Evolutionary conservation across 2,888 invertebrate species (phyloP), one percentile per base, ranked within the genome.

Genomic region (Spialia ferax): DNA sequence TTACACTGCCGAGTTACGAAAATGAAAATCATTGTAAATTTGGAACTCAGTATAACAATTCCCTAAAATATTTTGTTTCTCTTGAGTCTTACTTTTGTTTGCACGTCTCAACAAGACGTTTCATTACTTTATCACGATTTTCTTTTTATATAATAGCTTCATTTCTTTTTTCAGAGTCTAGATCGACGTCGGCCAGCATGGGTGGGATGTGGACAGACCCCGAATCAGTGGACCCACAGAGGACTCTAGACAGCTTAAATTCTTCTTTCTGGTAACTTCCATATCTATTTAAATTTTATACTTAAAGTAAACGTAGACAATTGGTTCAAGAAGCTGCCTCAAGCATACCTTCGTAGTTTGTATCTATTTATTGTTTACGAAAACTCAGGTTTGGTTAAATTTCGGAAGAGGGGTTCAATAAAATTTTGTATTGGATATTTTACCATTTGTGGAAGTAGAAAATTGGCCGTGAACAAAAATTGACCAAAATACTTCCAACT

Each of bases 131-230:
- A 32, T 32, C 32, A 7, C 10, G 1, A 32, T 32, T 32, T 32
- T 32, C 6, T 32, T 32, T 26, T 26, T 26, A 8, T 26, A 26
- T 26, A 26, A 26, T 0, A 6, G 48, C 8, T 48, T 18, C 4
- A 3, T 48, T 48, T 15, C 15, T 23, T 7, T 18, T 55, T 5
- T 65, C 90, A 94, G 97, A 96, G 75, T 94, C 95, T 0, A 94
- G 97, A 74, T 97, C 97, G 1, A 96, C 97, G 80, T 97, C 97
- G 0, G 95, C 96, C 0, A 91, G 91, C 70, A 80, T 80, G 13
- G 91, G 80, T 1, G 90, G 76, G 87, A 95, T 83, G 83, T 94
- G 83, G 93, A 95, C 82, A 73, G 96, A 79, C 82, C 95, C 73
- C 87, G 96, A 84, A 85, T 96, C 77, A 87, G 95, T 82, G 93